Conservation (phyloP, 2,797 vertebrate genomes). For the Anas bernieri region DNA sequence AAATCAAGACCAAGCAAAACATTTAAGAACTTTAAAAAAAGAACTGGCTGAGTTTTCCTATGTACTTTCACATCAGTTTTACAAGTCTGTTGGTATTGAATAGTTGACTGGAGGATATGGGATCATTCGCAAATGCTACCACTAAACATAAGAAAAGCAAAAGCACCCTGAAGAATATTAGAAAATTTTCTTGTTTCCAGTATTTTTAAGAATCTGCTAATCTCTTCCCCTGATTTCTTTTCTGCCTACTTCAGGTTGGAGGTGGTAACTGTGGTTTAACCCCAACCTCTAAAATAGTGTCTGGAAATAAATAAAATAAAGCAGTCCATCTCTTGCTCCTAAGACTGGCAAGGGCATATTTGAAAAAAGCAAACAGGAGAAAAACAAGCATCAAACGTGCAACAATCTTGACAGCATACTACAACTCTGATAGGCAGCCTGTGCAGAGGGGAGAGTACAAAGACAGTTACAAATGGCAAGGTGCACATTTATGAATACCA, state of each 20-base stretch:
- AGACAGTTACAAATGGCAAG: slow-evolving; percentile 62
- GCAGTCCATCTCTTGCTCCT: background rate
- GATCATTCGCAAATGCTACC: background rate
- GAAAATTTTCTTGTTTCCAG: background rate
- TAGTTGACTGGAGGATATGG: background rate
- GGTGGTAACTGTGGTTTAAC: background rate
- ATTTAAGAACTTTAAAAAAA: background rate
- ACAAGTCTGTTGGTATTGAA: background rate
- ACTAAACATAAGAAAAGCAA: background rate
- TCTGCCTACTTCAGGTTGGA: background rate
- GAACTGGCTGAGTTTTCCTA: background rate
- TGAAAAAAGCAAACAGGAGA: slow-evolving; percentile 30
- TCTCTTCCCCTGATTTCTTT: background rate
- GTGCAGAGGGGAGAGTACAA: slow-evolving; percentile 25
- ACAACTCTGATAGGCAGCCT: background rate
- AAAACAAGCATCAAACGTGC: slow-evolving; percentile 50
- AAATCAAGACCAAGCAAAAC: background rate
- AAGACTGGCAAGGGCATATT: slow-evolving; percentile 39
- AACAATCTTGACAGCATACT: background rate
- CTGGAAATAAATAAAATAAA: slow-evolving; percentile 28
- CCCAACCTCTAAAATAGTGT: background rate
- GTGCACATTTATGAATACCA: slow-evolving; percentile 37
- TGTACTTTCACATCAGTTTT: background rate
- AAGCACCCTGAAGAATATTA: background rate
- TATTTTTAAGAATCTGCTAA: background rate